Percentiles rank a stretch among this genome's conserved stretches.
Evolutionary conservation across 92 coral and sea anemone species (phyloP).

Genomic region (Siderastrea radians): DNA sequence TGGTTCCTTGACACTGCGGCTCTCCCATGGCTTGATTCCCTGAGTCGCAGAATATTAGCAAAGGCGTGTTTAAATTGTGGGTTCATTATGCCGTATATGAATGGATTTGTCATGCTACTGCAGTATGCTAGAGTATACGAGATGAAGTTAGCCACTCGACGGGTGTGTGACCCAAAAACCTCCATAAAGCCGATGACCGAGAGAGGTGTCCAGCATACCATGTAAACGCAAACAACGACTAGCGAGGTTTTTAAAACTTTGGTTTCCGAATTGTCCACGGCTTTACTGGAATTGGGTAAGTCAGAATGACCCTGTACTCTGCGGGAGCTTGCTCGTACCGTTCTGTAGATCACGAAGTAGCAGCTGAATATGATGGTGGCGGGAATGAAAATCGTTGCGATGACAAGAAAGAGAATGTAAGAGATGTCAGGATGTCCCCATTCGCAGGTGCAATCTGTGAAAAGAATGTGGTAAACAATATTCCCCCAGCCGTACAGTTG

Average conservation of each 20-base stretch:
- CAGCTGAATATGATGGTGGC: constrained; percentile 73
- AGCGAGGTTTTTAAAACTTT: constrained; percentile 76
- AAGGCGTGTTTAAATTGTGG: constrained; percentile 83
- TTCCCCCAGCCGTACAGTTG: constrained; percentile 90
- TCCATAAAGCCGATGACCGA: constrained; percentile 71
- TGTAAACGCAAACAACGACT: constrained; percentile 78
- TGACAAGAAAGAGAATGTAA: constrained; percentile 67
- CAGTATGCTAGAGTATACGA: constrained; percentile 64
- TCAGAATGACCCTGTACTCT: constrained; percentile 50
- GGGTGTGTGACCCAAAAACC: constrained; percentile 56
- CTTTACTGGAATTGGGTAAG: constrained; percentile 12
- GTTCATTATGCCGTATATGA: constrained; percentile 85
- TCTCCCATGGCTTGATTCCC: constrained; percentile 19
- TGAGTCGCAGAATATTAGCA: constrained; percentile 31
- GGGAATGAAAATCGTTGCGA: constrained; percentile 55
- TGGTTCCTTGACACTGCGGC: constrained; percentile 4
- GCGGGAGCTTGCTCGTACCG: constrained; percentile 68
- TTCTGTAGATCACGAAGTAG: constrained; percentile 76
- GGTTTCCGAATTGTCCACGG: constrained; percentile 52
- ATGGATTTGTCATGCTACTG: constrained; percentile 77
- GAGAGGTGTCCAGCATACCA: constrained; percentile 80
- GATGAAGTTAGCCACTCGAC: constrained; percentile 46
- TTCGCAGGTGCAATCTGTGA: constrained; percentile 71
- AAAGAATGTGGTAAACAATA: constrained; percentile 56
- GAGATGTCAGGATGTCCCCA: constrained; percentile 73